These are phyloP conservation scores for Macrochelys suwanniensis DNA, from an alignment of 2,797 vertebrate genomes.

Conservation along the genomic window DNA sequence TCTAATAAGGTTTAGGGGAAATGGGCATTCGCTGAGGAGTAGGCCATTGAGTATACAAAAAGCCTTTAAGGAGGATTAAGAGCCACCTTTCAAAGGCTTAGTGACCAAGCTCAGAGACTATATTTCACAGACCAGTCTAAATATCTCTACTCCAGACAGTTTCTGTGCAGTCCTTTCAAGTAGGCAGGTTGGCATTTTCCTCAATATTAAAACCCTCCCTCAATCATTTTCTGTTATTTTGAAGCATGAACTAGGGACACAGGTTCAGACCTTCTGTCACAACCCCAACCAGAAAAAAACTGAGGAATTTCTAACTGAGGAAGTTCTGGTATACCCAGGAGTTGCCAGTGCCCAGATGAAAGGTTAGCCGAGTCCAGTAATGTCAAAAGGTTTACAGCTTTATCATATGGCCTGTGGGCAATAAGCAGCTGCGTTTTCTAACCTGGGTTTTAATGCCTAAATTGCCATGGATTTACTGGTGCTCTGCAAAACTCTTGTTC, in stretches of 20 bases:
- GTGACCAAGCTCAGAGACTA: no score
- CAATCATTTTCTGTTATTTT: background rate
- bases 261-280: background rate
- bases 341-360: background rate
- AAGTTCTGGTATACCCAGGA: background rate
- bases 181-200: background rate
- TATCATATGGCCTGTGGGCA: fast-evolving
- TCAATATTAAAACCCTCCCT: background rate
- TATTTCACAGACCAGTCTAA: background rate
- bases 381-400: fast-evolving
- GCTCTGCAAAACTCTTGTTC: background rate
- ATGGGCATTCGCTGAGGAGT: no score
- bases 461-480: background rate
- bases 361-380: fast-evolving
- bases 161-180: background rate
- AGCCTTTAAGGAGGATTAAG: background rate
- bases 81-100: no score
- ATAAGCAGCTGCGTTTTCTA: fast-evolving
- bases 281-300: background rate
- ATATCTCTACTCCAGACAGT: background rate
- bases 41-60: no score
- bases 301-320: background rate
- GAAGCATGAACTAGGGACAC: background rate
- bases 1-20: background rate
- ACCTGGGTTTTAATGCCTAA: background rate